Evolutionary conservation across 2,797 vertebrate species (phyloP).

Genomic region (Graptemys geographica): DNA sequence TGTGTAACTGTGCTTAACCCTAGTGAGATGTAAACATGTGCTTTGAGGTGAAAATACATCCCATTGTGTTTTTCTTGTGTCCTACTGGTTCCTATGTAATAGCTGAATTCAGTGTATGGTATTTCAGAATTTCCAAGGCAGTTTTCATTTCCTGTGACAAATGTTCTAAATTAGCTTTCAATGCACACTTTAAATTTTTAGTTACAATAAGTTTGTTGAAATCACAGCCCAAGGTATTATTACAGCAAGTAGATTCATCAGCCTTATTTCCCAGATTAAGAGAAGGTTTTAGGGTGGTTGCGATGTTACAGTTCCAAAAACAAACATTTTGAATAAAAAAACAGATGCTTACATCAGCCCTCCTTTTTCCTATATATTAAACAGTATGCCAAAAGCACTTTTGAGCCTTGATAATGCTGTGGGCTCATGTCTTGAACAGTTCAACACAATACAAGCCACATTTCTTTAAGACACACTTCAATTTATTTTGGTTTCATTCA

Average conservation of each 20-base stretch:
- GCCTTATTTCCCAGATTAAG: background rate
- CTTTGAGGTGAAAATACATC: background rate
- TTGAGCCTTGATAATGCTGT: background rate
- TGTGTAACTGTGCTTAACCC: background rate
- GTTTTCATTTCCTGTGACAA: background rate
- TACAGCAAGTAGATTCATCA: background rate
- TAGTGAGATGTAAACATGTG: background rate
- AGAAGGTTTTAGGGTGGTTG: background rate
- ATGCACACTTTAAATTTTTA: background rate
- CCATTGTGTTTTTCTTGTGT: background rate
- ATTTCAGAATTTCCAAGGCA: constrained; percentile 33
- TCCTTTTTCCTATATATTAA: constrained; percentile 11
- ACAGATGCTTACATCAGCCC: background rate
- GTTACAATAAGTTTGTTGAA: constrained; percentile 18
- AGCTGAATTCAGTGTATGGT: background rate
- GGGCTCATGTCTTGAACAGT: background rate
- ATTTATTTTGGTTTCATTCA: background rate
- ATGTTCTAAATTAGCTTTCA: background rate
- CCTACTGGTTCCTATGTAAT: background rate
- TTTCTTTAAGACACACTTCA: background rate
- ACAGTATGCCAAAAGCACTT: accelerated
- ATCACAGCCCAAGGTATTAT: background rate
- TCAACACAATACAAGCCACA: background rate
- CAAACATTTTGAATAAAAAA: background rate
- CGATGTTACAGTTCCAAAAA: background rate